Evolutionary conservation across 2,113 vertebrate species (phyloP).

Genomic region (Carassius gibelio): DNA sequence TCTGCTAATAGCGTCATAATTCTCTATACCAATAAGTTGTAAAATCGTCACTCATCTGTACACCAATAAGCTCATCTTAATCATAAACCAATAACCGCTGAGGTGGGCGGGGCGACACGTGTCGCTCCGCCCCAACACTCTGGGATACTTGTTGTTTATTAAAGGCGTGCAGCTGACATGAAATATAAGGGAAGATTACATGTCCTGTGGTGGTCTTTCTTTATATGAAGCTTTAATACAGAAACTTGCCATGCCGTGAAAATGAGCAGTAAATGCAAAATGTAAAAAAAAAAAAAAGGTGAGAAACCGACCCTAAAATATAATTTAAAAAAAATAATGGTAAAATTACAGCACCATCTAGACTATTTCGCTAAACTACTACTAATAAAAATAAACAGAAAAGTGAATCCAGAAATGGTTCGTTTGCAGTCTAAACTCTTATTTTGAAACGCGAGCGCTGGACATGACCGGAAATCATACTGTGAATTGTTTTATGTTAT

Average conservation of each 20-base stretch:
- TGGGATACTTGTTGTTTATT: too few species aligned
- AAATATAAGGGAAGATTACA: background rate
- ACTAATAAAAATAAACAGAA: too few species aligned
- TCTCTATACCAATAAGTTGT: too few species aligned
- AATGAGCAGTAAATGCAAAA: background rate
- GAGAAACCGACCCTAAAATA: background rate
- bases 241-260: background rate
- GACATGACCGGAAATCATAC: background rate
- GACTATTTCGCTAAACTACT: too few species aligned
- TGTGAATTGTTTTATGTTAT: background rate
- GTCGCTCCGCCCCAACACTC: too few species aligned
- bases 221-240: background rate
- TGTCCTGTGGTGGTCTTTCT: background rate
- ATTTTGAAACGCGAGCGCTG: slow-evolving; percentile 3
- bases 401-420: background rate
- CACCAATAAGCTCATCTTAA: too few species aligned
- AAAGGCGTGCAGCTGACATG: background rate
- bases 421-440: background rate
- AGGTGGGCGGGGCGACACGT: too few species aligned
- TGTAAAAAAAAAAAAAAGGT: background rate
- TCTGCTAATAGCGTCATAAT: too few species aligned
- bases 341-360: too few species aligned
- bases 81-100: too few species aligned
- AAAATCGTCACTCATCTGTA: too few species aligned
- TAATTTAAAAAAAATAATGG: background rate